These are phyloP conservation scores for Melierax canorus DNA, from an alignment of 2,113 vertebrate genomes.

Conservation along the genomic window DNA sequence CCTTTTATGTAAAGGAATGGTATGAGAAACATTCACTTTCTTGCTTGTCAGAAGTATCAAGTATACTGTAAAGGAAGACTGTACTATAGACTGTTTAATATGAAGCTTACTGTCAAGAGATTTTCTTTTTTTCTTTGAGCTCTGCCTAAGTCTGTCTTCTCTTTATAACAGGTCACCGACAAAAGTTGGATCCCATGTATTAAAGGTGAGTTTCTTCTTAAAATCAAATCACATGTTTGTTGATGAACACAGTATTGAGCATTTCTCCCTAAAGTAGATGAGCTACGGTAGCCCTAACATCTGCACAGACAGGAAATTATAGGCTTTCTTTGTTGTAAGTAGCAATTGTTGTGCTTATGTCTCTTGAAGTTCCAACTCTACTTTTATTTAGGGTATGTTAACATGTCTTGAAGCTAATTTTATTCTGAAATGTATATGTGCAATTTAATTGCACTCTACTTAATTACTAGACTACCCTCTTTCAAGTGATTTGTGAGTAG, in stretches of 20 bases:
- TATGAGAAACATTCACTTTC: neutral
- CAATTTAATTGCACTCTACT: neutral
- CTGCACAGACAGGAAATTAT: neutral
- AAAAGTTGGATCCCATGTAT: conserved; percentile 76
- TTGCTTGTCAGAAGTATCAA: neutral
- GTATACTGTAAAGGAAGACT: neutral
- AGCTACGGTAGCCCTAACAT: neutral
- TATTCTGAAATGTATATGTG: neutral
- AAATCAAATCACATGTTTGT: neutral
- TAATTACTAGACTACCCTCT: neutral
- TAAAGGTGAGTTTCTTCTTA: conserved; percentile 78
- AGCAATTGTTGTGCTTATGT: neutral
- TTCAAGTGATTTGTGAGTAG: neutral
- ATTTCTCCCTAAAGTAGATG: neutral
- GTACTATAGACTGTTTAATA: neutral
- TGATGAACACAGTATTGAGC: neutral
- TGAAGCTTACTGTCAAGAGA: neutral
- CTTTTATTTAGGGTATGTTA: neutral
- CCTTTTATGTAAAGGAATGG: neutral
- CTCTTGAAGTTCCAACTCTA: neutral
- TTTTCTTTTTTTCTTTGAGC: neutral
- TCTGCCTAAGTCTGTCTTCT: conserved; percentile 1
- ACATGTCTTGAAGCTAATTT: neutral
- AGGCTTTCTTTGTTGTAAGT: neutral
- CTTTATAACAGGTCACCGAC: conserved; percentile 81